Evolutionary conservation across 37 sponge, comb jelly and placozoan genomes (phyloP).

Genomic region (Haliclona indistincta): DNA sequence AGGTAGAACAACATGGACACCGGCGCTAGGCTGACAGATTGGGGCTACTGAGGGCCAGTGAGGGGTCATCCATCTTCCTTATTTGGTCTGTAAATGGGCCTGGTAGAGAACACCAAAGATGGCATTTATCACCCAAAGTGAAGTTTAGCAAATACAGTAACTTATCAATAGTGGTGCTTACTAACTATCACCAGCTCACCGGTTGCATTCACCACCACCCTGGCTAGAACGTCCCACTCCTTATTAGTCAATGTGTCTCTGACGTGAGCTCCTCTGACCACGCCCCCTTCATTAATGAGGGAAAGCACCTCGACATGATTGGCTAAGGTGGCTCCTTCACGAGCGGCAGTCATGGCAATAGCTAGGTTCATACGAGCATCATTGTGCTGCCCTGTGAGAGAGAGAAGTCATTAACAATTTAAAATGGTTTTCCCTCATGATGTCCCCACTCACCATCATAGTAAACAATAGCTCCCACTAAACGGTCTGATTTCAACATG

Average conservation of each 20-base stretch:
- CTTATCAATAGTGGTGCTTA: no score
- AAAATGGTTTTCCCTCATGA: no score
- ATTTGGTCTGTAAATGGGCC: slow-evolving; percentile 95
- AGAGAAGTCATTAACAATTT: no score
- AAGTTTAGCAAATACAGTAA: no score
- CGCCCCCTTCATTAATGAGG: slow-evolving; percentile 43
- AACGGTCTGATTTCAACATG: slow-evolving; percentile 85
- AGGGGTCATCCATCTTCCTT: slow-evolving; percentile 85
- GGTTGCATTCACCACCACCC: slow-evolving; percentile 97
- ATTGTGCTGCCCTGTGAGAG: slow-evolving; percentile 86
- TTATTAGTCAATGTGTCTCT: slow-evolving; percentile 76
- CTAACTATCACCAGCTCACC: no score
- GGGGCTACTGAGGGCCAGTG: slow-evolving; percentile 16
- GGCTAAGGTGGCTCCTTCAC: slow-evolving; percentile 85
- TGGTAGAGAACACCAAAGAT: slow-evolving; percentile 1
- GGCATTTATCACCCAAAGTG: not conserved
- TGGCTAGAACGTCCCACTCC: slow-evolving; percentile 90
- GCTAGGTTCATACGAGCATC: slow-evolving; percentile 97
- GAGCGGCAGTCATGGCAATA: slow-evolving; percentile 90
- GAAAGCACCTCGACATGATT: slow-evolving; percentile 88
- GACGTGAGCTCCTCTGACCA: slow-evolving; percentile 80
- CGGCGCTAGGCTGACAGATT: slow-evolving; percentile 79
- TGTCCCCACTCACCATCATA: slow-evolving; percentile 86
- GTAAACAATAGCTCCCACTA: slow-evolving; percentile 91
- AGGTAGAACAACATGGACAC: slow-evolving; percentile 94